Evolutionary conservation across 2,113 vertebrate genomes (phyloP).

Genomic region (Anhinga rufa): DNA sequence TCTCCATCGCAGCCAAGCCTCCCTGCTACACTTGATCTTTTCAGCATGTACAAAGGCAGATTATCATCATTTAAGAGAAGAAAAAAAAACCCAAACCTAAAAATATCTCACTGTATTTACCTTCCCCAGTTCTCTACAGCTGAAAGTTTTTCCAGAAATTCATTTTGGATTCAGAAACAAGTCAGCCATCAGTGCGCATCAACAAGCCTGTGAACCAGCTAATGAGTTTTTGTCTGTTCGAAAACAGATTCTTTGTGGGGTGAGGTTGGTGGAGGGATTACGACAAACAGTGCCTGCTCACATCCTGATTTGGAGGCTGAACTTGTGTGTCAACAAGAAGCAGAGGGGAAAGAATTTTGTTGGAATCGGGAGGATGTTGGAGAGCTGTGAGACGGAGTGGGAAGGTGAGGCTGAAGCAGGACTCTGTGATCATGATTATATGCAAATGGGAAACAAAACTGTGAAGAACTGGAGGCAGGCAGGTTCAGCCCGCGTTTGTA

Average conservation of each 20-base stretch:
- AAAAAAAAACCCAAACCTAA: not conserved
- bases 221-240: not conserved
- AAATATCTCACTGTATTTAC: not conserved
- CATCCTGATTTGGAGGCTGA: not conserved
- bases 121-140: not conserved
- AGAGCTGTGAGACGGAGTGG: not conserved
- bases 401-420: not conserved
- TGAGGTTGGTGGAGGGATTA: not conserved
- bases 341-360: not conserved
- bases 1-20: not conserved
- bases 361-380: not conserved
- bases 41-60: not conserved
- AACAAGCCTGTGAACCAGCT: not conserved
- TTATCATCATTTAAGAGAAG: not conserved
- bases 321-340: not conserved
- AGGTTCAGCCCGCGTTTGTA: not conserved
- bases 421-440: not conserved
- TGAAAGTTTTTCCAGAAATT: conserved; percentile 9
- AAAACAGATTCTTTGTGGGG: not conserved
- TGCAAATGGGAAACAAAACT: not conserved
- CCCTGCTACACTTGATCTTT: not conserved
- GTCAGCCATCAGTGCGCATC: not conserved
- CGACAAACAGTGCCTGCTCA: not conserved
- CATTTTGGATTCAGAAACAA: not conserved
- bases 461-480: not conserved